These are phyloP conservation scores for Hetaerina americana DNA, from an alignment of 1,140 invertebrate genomes.

Conservation along the genomic window DNA sequence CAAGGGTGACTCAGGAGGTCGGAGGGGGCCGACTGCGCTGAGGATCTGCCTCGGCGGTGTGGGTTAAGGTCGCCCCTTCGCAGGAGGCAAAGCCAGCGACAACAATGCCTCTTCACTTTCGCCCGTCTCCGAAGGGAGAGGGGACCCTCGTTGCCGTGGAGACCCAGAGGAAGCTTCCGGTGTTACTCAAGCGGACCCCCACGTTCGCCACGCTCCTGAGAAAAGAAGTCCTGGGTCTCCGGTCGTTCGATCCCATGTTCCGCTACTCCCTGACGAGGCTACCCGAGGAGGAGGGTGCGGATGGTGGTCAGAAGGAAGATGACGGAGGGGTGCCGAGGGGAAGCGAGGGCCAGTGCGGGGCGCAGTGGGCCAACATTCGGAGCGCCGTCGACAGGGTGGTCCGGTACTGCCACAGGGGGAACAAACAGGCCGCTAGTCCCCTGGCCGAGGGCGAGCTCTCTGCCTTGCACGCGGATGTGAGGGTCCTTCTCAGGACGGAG, in stretches of 20 bases:
- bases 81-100: too few relatives aligned
- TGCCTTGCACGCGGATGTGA: constrained; percentile 5
- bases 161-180: background rate
- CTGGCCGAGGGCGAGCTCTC: background rate
- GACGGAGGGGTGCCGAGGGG: too few relatives aligned
- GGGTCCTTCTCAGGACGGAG: constrained; percentile 3
- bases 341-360: background rate
- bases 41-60: too few relatives aligned
- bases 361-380: constrained; percentile 2
- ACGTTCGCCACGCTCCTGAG: background rate
- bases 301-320: background rate
- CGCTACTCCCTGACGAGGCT: constrained; percentile 6
- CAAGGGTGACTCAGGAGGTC: too few relatives aligned
- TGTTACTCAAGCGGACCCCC: background rate
- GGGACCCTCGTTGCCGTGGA: too few relatives aligned
- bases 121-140: too few relatives aligned
- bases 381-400: constrained; percentile 4
- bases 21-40: too few relatives aligned
- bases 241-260: constrained; percentile 6
- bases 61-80: too few relatives aligned
- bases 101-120: too few relatives aligned
- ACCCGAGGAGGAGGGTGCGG: background rate
- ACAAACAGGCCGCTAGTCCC: background rate
- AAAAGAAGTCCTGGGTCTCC: background rate
- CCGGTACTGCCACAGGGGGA: background rate